phyloP scores from a whole-genome alignment of 2,888 invertebrate genomes.

The Lordiphosa fenestrarum region DNA sequence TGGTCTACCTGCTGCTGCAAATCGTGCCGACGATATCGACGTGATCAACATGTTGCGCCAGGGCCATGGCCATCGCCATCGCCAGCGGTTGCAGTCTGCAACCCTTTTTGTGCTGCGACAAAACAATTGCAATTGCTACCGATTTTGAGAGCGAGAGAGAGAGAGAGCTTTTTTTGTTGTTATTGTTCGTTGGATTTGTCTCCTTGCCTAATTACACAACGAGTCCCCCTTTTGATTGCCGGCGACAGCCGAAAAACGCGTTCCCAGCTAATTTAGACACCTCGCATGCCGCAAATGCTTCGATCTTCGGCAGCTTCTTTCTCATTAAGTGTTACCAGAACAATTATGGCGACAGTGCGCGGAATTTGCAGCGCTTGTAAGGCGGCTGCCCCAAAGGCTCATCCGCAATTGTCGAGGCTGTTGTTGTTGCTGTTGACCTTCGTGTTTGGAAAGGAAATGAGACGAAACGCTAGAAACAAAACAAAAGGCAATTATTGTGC shows the following conservation, averaged over 20 bases:
- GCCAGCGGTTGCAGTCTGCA: conserved; percentile 31
- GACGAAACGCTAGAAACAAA: conserved; percentile 22
- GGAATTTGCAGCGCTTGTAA: conserved; percentile 71
- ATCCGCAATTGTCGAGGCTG: conserved; percentile 23
- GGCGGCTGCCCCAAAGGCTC: conserved; percentile 48
- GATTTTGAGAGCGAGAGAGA: conserved; percentile 37
- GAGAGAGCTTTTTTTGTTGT: neutral
- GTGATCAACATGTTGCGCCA: conserved; percentile 68
- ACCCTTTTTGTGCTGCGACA: conserved; percentile 51
- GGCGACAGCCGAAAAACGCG: conserved; percentile 63
- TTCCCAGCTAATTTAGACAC: conserved; percentile 75
- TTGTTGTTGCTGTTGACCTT: conserved; percentile 3
- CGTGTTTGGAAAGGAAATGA: conserved; percentile 4
- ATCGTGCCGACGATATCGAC: conserved; percentile 67
- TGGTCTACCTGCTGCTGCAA: conserved; percentile 66
- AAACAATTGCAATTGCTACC: conserved; percentile 75
- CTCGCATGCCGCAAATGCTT: conserved; percentile 60
- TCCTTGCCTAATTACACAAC: conserved; percentile 59
- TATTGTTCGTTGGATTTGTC: conserved; percentile 42
- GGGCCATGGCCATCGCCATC: conserved; percentile 27
- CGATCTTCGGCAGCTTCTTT: conserved; percentile 7
- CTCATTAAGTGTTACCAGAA: conserved; percentile 33
- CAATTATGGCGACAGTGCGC: conserved; percentile 72
- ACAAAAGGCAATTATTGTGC: conserved; percentile 57
- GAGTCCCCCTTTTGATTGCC: conserved; percentile 63